Conservation (phyloP, 2,113 vertebrate genomes). For the Hyperoodon ampullatus region DNA sequence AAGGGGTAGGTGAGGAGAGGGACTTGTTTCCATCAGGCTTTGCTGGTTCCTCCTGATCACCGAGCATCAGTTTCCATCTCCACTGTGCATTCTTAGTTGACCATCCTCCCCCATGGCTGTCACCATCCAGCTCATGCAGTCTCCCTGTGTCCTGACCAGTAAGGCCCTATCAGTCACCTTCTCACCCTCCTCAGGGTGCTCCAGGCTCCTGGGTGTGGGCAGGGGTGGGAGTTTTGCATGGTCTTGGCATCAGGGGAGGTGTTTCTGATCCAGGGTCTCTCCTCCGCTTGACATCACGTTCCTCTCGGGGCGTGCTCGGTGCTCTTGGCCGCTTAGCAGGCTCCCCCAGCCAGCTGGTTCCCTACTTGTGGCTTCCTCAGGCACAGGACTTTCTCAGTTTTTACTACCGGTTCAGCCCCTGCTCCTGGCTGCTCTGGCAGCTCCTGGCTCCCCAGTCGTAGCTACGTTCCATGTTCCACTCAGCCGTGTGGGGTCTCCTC, state of each 20-base stretch:
- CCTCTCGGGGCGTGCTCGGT: too few species aligned
- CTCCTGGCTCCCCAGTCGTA: background rate
- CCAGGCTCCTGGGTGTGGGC: background rate
- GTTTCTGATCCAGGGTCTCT: background rate
- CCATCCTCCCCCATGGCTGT: background rate
- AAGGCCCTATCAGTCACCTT: background rate
- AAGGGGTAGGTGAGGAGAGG: too few species aligned
- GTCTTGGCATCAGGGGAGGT: background rate
- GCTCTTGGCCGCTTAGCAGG: background rate
- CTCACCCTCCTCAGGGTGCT: background rate
- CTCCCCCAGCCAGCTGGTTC: background rate
- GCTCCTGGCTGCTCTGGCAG: background rate
- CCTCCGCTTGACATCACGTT: background rate
- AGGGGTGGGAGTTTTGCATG: background rate
- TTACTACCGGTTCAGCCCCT: rapidly evolving
- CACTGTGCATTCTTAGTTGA: background rate
- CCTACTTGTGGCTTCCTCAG: background rate
- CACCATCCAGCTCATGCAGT: too few species aligned
- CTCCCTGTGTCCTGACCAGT: background rate
- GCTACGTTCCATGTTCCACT: background rate
- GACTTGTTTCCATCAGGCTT: background rate
- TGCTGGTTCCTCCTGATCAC: background rate
- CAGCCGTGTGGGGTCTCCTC: background rate
- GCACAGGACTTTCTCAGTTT: background rate
- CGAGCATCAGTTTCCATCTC: background rate